Conservation (phyloP, 2,113 vertebrate species). For the Tapirus terrestris region DNA sequence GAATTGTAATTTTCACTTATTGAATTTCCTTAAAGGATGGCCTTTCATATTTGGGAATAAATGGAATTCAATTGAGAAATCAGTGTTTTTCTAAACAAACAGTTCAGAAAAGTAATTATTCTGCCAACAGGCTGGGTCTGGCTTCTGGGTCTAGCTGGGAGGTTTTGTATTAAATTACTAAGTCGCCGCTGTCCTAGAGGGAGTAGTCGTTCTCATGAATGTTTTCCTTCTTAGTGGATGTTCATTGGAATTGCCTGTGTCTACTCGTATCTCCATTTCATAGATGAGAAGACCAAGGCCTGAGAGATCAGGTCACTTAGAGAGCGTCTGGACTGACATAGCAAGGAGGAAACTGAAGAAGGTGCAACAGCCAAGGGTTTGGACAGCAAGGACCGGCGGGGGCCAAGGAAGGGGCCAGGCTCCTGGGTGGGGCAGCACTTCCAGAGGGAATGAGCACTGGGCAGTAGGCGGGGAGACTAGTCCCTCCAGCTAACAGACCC, state of each 20-base stretch:
- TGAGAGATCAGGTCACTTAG: neutral
- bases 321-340: neutral
- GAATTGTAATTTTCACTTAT: constrained; percentile 41
- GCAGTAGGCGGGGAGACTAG: neutral
- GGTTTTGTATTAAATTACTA: neutral
- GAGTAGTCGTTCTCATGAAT: neutral
- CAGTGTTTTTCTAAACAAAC: constrained; percentile 50
- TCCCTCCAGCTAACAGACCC: neutral
- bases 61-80: constrained; percentile 58
- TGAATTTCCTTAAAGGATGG: constrained; percentile 46
- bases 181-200: neutral
- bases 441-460: neutral
- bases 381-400: neutral
- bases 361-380: neutral
- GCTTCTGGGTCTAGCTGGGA: neutral
- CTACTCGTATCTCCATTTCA: neutral
- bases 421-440: neutral
- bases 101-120: constrained; percentile 54
- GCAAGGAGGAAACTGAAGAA: neutral
- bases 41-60: constrained; percentile 53
- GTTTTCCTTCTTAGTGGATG: neutral
- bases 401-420: rapidly evolving
- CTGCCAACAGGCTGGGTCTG: neutral
- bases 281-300: neutral
- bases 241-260: neutral